Evolutionary conservation across 2,888 invertebrate species (phyloP).

Genomic region (Ectemnius continuus): DNA sequence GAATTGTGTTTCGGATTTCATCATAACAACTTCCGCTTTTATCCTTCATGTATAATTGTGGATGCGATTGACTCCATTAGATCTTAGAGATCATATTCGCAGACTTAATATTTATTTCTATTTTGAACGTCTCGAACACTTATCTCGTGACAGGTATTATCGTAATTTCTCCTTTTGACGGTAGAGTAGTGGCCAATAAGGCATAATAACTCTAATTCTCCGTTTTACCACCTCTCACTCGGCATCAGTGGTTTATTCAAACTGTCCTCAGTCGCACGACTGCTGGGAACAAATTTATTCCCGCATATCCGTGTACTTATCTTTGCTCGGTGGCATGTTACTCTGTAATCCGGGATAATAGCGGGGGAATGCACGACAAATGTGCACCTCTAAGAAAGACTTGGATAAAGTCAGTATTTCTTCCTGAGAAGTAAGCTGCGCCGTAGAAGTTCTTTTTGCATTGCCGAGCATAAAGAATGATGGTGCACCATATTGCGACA

Average conservation of each 20-base stretch:
- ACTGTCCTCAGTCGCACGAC: constrained; percentile 41
- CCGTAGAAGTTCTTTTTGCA: constrained; percentile 18
- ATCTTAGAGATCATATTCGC: background rate
- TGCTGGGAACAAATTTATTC: constrained; percentile 52
- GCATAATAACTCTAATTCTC: constrained; percentile 27
- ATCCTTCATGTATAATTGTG: background rate
- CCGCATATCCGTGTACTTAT: constrained; percentile 52
- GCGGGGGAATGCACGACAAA: constrained; percentile 47
- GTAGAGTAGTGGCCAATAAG: constrained; percentile 62
- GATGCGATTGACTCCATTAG: background rate
- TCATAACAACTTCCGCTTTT: background rate
- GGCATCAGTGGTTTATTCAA: constrained; percentile 49
- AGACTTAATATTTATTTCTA: too few species aligned
- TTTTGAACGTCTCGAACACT: too few species aligned
- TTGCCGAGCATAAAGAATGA: background rate
- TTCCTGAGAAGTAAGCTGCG: constrained; percentile 13
- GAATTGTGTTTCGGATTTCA: background rate
- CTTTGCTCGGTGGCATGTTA: constrained; percentile 33
- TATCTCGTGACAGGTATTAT: too few species aligned
- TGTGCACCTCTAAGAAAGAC: constrained; percentile 41
- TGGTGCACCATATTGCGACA: constrained; percentile 3
- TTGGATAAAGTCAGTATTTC: constrained; percentile 42
- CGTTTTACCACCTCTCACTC: constrained; percentile 16
- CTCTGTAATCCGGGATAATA: constrained; percentile 56
- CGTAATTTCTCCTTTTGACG: background rate